A percentile compares a stretch with the other conserved stretches of the same genome.
phyloP scores from a whole-genome alignment of 2,113 vertebrate genomes.

The Trogon surrucura region DNA sequence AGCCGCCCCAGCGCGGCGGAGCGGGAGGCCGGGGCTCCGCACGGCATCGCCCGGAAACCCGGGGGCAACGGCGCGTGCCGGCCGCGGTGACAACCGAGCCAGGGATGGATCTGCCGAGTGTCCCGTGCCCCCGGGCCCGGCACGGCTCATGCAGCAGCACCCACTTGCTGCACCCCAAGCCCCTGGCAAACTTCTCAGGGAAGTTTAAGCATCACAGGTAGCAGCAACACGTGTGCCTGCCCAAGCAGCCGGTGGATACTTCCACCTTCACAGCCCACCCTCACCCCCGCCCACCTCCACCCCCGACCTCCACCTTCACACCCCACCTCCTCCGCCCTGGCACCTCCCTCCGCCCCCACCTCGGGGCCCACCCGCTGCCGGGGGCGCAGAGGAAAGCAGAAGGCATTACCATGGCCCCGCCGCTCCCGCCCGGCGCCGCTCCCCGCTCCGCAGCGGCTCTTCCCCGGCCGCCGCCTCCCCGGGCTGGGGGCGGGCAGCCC shows the following conservation, averaged over 20 bases:
- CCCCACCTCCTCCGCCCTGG: background rate
- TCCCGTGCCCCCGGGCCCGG: fast-evolving
- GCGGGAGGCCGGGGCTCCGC: background rate
- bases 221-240: background rate
- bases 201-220: background rate
- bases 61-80: background rate
- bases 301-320: background rate
- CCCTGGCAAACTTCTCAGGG: background rate
- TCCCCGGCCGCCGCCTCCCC: too few relatives aligned
- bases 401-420: too few relatives aligned
- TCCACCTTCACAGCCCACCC: background rate
- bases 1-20: background rate
- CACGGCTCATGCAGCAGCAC: fast-evolving
- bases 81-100: fast-evolving
- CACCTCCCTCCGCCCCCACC: background rate
- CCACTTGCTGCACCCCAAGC: background rate
- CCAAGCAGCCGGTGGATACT: background rate
- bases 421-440: background rate
- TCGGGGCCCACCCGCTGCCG: background rate
- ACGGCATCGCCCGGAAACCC: background rate
- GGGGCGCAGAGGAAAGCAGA: background rate
- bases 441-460: too few relatives aligned
- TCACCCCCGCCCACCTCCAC: too few relatives aligned
- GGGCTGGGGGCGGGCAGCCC: too few relatives aligned
- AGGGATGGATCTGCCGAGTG: fast-evolving